A percentile compares a stretch with the other conserved stretches of the same genome.
Evolutionary conservation across 53 echinoderm and acorn worm species (phyloP).

Genomic region (Holothuria leucospilota): DNA sequence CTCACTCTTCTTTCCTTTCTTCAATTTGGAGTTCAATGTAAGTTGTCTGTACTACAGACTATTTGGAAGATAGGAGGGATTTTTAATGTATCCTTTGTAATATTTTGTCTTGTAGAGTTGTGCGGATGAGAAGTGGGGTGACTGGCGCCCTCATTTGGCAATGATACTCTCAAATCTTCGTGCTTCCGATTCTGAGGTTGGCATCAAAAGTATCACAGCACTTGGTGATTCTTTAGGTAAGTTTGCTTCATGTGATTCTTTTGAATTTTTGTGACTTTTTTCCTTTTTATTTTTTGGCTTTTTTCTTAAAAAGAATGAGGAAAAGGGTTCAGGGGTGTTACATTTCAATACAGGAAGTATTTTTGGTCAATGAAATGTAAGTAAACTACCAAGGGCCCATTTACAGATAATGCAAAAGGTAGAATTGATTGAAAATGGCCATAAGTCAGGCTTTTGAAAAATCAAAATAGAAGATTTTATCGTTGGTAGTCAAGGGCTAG

Average conservation of each 20-base stretch:
- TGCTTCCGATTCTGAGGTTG: constrained; percentile 80
- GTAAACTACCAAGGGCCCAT: too few relatives aligned
- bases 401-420: too few relatives aligned
- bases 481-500: too few relatives aligned
- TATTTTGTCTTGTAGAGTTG: constrained; percentile 79
- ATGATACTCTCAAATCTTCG: constrained; percentile 95
- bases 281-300: neutral
- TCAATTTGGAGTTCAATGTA: neutral
- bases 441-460: too few relatives aligned
- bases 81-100: neutral
- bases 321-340: too few relatives aligned
- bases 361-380: too few relatives aligned
- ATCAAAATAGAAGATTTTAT: too few relatives aligned
- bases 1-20: neutral
- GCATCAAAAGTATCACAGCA: constrained; percentile 85
- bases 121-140: constrained; percentile 98
- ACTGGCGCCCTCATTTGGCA: constrained; percentile 97
- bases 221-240: constrained; percentile 93
- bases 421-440: too few relatives aligned
- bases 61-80: neutral
- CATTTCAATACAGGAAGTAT: too few relatives aligned
- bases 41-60: neutral
- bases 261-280: neutral
- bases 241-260: neutral
- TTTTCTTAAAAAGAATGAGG: neutral